These are phyloP conservation scores for Aleiodes testaceus DNA, from an alignment of 2,888 invertebrate species.

Conservation along the genomic window DNA sequence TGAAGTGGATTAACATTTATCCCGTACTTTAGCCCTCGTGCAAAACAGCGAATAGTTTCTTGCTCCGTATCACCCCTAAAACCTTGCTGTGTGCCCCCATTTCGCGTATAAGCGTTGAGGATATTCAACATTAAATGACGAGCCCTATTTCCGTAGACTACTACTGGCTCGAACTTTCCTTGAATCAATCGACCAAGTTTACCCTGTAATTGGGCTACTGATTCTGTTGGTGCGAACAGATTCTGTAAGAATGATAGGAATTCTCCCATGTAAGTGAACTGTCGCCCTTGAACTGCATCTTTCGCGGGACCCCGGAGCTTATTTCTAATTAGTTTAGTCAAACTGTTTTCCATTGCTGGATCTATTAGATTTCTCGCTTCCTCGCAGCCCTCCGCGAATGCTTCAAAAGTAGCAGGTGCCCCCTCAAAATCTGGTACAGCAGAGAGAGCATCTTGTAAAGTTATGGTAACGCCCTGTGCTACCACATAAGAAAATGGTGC, in stretches of 20 bases:
- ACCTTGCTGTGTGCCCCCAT: neutral
- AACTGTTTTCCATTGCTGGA: neutral
- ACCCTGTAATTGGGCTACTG: slow-evolving; percentile 17
- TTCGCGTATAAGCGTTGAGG: neutral
- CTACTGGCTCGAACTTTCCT: neutral
- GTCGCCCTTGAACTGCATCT: neutral
- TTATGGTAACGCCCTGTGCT: neutral
- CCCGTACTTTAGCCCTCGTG: neutral
- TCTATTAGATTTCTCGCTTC: slow-evolving; percentile 10
- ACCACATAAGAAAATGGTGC: neutral
- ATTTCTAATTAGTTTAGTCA: neutral
- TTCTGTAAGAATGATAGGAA: neutral
- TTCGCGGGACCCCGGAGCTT: slow-evolving; percentile 1
- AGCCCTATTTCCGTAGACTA: slow-evolving; percentile 7
- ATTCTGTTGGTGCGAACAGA: slow-evolving; percentile 16
- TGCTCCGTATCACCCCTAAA: neutral
- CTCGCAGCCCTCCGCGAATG: slow-evolving; percentile 10
- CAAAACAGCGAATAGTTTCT: neutral
- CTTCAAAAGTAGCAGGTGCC: neutral
- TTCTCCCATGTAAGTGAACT: neutral
- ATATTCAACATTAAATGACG: neutral
- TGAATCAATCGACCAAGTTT: slow-evolving; percentile 12
- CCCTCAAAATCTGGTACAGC: slow-evolving; percentile 11
- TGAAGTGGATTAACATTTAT: neutral
- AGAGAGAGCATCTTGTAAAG: neutral